These are phyloP conservation scores for Paracentrotus lividus DNA, from an alignment of 53 echinoderm and acorn worm species.

Conservation along the genomic window DNA sequence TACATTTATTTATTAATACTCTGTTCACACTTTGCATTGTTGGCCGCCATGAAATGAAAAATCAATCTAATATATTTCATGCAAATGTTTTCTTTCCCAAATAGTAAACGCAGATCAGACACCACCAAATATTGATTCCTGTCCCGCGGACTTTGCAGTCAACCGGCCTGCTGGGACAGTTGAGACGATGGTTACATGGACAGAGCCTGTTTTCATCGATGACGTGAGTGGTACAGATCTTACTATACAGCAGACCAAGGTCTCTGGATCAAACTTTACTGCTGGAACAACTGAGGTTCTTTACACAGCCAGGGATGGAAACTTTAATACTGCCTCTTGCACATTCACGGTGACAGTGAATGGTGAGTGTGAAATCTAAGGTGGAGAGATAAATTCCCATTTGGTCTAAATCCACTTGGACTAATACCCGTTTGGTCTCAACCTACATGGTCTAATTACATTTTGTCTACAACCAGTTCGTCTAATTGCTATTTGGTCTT, in stretches of 20 bases:
- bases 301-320: conserved; percentile 33
- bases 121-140: background rate
- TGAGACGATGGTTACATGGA: background rate
- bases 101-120: background rate
- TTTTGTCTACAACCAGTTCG: no score
- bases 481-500: no score
- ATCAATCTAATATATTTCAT: no score
- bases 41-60: no score
- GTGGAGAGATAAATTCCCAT: no score
- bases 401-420: no score
- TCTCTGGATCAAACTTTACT: background rate
- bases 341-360: conserved; percentile 11
- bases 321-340: conserved; percentile 11
- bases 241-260: background rate
- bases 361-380: background rate
- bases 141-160: background rate
- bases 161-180: background rate
- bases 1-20: no score
- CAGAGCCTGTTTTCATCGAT: conserved; percentile 20
- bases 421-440: no score
- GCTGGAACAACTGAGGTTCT: conserved; percentile 31
- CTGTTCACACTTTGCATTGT: no score
- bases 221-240: conserved; percentile 6
- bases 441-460: no score
- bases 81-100: background rate